A percentile compares a stretch with the other conserved stretches of the same genome.
phyloP scores from a whole-genome alignment of 2,888 invertebrate genomes.

The Hydrotaea diabolus region DNA sequence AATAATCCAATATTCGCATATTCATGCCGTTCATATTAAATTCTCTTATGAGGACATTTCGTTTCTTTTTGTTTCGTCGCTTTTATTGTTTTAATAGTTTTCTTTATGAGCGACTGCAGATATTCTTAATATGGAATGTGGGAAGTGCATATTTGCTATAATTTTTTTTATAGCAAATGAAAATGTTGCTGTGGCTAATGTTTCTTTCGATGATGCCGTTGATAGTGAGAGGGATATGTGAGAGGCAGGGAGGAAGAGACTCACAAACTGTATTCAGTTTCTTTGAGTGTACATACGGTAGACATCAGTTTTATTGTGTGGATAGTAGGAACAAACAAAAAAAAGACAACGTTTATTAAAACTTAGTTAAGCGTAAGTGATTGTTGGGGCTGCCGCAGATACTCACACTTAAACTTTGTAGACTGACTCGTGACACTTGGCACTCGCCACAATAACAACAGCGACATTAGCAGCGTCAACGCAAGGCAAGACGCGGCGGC shows the following conservation, averaged over 20 bases:
- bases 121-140: constrained; percentile 21
- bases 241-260: not conserved
- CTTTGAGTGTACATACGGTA: not conserved
- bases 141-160: constrained; percentile 35
- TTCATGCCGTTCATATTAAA: not conserved
- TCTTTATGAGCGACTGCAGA: not conserved
- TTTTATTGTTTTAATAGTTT: not conserved
- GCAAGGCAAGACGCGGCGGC: not conserved
- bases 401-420: constrained; percentile 13
- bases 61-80: not conserved
- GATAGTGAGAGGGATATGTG: not conserved
- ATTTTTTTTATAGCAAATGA: constrained; percentile 6
- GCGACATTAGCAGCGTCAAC: not conserved
- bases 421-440: constrained; percentile 50
- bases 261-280: too few species aligned
- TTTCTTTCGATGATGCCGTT: not conserved
- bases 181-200: constrained; percentile 1
- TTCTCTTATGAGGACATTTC: not conserved
- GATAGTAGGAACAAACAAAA: not conserved
- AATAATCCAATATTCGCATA: too few species aligned
- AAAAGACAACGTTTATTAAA: not conserved
- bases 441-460: constrained; percentile 51
- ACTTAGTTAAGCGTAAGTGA: not conserved
- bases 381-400: constrained; percentile 4
- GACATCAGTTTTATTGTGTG: not conserved